phyloP scores from a whole-genome alignment of 2,888 invertebrate species.

The Microctonus hyperodae region DNA sequence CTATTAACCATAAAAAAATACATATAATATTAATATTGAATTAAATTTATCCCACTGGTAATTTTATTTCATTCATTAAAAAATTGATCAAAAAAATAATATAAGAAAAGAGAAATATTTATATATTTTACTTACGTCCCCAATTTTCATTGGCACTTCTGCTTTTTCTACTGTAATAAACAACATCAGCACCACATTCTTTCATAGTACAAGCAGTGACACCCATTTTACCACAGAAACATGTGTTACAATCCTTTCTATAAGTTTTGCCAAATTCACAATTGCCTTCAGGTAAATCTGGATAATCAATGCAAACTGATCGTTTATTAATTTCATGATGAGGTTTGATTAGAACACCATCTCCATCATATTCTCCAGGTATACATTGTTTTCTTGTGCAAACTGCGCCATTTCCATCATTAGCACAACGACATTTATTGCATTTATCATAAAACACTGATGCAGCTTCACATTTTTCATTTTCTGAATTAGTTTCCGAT shows the following conservation, averaged over 20 bases:
- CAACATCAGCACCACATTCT: slow-evolving; percentile 24
- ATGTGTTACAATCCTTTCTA: slow-evolving; percentile 65
- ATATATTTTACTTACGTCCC: slow-evolving; percentile 20
- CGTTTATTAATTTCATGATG: not conserved
- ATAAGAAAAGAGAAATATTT: not conserved
- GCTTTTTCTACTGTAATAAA: not conserved
- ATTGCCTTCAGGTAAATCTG: not conserved
- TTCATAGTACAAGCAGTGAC: slow-evolving; percentile 64
- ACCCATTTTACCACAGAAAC: slow-evolving; percentile 65
- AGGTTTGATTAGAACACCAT: slow-evolving; percentile 16
- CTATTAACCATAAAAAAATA: not conserved
- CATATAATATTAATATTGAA: not conserved
- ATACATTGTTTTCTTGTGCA: slow-evolving; percentile 38
- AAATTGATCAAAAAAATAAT: not conserved
- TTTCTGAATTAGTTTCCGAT: not conserved
- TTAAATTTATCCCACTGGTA: no score
- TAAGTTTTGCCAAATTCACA: slow-evolving; percentile 66
- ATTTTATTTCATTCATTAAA: no score
- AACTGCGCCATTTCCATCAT: slow-evolving; percentile 58
- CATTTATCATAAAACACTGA: slow-evolving; percentile 56
- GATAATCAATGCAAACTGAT: not conserved
- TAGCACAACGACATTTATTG: slow-evolving; percentile 67
- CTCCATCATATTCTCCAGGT: slow-evolving; percentile 24
- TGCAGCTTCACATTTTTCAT: slow-evolving; percentile 44
- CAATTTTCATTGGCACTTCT: not conserved